Conservation (phyloP, 1,140 invertebrate species). For the silkworm (Bombyx mori) region DNA sequence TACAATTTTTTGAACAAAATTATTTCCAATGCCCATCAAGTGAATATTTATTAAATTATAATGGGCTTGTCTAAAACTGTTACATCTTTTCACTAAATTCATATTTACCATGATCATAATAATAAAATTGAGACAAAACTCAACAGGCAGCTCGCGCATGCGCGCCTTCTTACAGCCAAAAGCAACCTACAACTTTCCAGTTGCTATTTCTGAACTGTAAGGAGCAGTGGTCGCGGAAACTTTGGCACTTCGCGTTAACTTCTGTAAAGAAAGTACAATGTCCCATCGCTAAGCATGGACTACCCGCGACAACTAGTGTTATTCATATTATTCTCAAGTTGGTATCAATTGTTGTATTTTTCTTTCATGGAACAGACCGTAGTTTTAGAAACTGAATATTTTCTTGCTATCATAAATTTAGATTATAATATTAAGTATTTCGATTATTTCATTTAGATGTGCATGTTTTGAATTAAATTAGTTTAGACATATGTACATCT, state of each 20-base stretch:
- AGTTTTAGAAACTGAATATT: conserved; percentile 11
- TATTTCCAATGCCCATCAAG: no score
- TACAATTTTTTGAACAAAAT: no score
- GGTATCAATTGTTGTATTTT: conserved; percentile 21
- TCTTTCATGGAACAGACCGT: neutral
- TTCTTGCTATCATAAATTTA: conserved; percentile 34
- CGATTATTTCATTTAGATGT: no score
- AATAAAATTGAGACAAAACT: conserved; percentile 22
- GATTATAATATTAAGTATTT: conserved; percentile 15
- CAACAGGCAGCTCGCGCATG: conserved; percentile 31
- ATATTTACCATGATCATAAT: no score
- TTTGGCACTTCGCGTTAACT: neutral
- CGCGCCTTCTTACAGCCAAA: conserved; percentile 28
- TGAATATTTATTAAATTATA: no score
- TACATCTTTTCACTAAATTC: no score
- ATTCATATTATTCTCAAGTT: conserved; percentile 44
- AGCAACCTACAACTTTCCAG: conserved; percentile 28
- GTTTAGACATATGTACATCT: no score
- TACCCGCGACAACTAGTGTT: conserved; percentile 37
- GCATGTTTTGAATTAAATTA: no score
- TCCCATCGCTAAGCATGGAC: conserved; percentile 27
- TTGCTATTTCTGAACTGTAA: conserved; percentile 23
- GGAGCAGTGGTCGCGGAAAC: neutral
- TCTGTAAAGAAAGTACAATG: conserved; percentile 1
- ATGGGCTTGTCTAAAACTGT: no score